These are phyloP conservation scores for Pangasius mekongensis DNA, from an alignment of 2,797 vertebrate species.

Conservation along the genomic window DNA sequence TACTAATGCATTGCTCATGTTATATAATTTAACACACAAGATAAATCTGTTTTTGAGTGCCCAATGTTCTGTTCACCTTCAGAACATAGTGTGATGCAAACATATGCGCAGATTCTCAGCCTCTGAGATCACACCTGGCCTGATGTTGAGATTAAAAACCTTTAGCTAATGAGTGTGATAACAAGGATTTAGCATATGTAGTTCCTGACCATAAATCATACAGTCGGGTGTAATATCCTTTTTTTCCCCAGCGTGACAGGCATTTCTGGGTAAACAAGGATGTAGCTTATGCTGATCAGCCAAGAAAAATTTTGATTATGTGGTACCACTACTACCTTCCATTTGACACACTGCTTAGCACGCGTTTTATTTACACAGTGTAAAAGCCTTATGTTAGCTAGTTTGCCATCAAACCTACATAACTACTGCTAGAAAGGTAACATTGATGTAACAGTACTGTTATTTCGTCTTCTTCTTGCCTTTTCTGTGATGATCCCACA, in stretches of 20 bases:
- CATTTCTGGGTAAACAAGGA: background rate
- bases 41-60: constrained; percentile 21
- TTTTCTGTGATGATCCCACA: background rate
- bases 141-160: background rate
- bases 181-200: constrained; percentile 2
- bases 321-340: background rate
- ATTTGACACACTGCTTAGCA: background rate
- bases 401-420: background rate
- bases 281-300: background rate
- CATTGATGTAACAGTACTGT: background rate
- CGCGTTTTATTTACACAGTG: background rate
- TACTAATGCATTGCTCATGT: constrained; percentile 28
- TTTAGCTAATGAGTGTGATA: background rate
- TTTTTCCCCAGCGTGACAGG: background rate
- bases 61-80: constrained; percentile 7
- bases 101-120: background rate
- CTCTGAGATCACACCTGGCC: background rate
- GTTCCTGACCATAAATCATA: background rate
- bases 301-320: background rate
- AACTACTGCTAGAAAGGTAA: background rate
- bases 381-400: background rate
- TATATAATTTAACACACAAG: constrained; percentile 36
- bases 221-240: background rate
- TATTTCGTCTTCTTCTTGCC: background rate
- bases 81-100: constrained; percentile 22